Base-by-base conservation (phyloP, 1,140 invertebrate species). In the Spodoptera frugiperda region DNA sequence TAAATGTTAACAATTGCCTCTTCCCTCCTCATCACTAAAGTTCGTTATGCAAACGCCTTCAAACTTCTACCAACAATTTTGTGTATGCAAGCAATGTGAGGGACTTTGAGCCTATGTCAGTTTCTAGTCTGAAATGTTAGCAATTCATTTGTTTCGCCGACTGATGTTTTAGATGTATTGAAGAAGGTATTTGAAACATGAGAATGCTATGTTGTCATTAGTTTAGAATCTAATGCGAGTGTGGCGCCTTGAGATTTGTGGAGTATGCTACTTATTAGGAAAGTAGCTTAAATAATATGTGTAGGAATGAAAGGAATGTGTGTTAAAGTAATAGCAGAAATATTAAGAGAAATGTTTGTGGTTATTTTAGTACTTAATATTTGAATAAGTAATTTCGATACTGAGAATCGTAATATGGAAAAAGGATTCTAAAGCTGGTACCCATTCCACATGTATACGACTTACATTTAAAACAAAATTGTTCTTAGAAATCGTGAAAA, bases 1-100 rank as follows among this genome's bases (percentile, higher is more conserved):
- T 71, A 55, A 55, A 55, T 71, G 51, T 71, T 55, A 71, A 55
- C 68, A 55, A 71, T 71, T 57, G 51, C 15, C 10, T n/a, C 14
- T 57, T 30, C 15, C 10, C 14, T 10, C 30, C 57, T 61, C 57
- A 39, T 61, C 48, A 55, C 39, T 5, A 17, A 71, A 44, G 21
- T 51, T 21, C 51, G 30, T 39, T 71, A 39, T 55, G 51, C 33
- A 55, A 55, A 71, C 68, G 19, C 25, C 15, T 55, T 14, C 15
- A 71, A 71, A 44, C 11, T 55, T 55, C 30, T 6, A 15, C 57
- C 15, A 68, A 68, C 65, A 68, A 68, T 68, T 49, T 51, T 49
- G 25, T 68, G 48, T 51, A 68, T 53, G 65, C 65, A 30, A 2
- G 48, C 65, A 53, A 53, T 68, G 65, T 51, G 53, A 11, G 33